A percentile compares a stretch with the other conserved stretches of the same genome.
phyloP scores from a whole-genome alignment of 2,797 vertebrate genomes.

The Channallabes apus region DNA sequence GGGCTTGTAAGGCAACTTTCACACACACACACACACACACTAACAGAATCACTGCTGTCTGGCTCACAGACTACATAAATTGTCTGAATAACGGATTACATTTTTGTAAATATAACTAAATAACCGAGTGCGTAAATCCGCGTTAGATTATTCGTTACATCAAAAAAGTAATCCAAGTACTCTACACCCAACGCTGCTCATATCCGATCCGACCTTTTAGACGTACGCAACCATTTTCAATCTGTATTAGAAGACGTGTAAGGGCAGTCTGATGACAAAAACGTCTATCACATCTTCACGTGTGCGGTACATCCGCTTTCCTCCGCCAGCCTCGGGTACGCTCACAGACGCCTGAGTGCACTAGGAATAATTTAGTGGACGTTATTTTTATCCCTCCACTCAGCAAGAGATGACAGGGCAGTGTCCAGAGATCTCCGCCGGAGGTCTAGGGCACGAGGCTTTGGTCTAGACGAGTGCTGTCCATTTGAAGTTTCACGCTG shows the following conservation, averaged over 20 bases:
- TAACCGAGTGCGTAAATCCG: too few species aligned
- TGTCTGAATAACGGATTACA: too few species aligned
- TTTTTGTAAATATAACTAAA: too few species aligned
- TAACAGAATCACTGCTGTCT: too few species aligned
- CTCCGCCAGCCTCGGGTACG: not conserved
- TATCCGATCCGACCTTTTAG: not conserved
- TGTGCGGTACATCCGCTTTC: not conserved
- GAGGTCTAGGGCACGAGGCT: slow-evolving; percentile 15
- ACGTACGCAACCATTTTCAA: not conserved
- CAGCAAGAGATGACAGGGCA: not conserved
- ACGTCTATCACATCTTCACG: not conserved
- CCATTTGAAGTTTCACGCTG: slow-evolving; percentile 3
- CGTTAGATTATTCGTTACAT: too few species aligned
- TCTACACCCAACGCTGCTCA: too few species aligned
- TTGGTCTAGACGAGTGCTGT: not conserved
- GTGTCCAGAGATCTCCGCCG: not conserved
- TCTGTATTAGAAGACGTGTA: not conserved
- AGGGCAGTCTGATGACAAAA: not conserved
- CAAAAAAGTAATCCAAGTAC: too few species aligned
- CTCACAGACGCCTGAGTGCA: not conserved
- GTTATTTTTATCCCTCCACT: slow-evolving; percentile 29
- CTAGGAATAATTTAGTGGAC: slow-evolving; percentile 15
- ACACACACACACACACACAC: too few species aligned
- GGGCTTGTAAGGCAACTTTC: too few species aligned
- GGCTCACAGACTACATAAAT: too few species aligned